phyloP scores from a whole-genome alignment of 2,888 invertebrate genomes.

The Rhopalosiphum nymphaeae region DNA sequence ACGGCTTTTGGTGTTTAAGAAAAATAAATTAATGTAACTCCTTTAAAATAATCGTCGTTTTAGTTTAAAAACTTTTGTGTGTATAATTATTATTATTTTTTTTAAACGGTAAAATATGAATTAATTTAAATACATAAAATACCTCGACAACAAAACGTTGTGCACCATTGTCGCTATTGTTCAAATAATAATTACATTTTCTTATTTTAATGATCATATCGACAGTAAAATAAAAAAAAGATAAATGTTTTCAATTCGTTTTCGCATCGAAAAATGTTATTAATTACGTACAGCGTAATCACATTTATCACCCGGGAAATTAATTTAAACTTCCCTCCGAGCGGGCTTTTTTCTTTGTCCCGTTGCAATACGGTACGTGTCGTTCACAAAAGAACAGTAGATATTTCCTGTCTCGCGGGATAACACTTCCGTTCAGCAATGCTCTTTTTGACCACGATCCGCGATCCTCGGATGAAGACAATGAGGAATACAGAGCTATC shows the following conservation, averaged over 20 bases:
- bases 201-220: background rate
- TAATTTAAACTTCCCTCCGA: slow-evolving; percentile 3
- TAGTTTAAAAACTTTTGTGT: background rate
- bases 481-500: background rate
- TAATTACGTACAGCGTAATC: slow-evolving; percentile 39
- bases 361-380: slow-evolving; percentile 14
- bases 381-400: slow-evolving; percentile 12
- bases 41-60: background rate
- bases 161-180: background rate
- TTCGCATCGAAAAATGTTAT: slow-evolving; percentile 23
- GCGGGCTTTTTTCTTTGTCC: background rate
- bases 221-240: background rate
- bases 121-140: background rate
- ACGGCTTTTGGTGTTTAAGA: background rate
- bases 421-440: slow-evolving; percentile 17
- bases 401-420: slow-evolving; percentile 6
- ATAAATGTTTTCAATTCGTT: background rate
- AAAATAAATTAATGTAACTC: background rate
- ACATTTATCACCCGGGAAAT: slow-evolving; percentile 27
- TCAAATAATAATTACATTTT: background rate
- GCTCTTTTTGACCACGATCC: slow-evolving; percentile 17
- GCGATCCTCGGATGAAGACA: background rate
- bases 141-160: background rate
- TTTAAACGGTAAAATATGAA: background rate
- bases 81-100: background rate